Conservation (phyloP, 1,140 invertebrate genomes). For the Paraescarpia echinospica region DNA sequence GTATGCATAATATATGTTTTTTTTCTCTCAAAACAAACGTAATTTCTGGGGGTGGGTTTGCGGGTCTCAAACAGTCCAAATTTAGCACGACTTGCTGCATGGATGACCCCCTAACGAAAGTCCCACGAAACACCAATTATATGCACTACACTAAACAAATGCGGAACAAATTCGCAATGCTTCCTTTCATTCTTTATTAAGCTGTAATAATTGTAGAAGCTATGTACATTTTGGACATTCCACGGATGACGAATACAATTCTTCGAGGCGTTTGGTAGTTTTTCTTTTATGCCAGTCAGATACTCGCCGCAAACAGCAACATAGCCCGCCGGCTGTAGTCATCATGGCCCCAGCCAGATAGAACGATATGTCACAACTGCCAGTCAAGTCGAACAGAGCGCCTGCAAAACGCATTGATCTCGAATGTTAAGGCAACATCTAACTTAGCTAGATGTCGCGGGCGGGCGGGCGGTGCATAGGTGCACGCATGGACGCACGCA, state of each 20-base stretch:
- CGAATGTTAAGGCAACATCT: no score
- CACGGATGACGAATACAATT: not conserved
- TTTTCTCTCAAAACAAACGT: no score
- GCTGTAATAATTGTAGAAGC: not conserved
- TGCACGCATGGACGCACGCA: no score
- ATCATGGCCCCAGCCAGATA: slow-evolving; percentile 87
- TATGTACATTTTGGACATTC: not conserved
- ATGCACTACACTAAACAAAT: no score
- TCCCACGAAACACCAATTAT: not conserved
- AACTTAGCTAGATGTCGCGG: no score
- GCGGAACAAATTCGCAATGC: not conserved
- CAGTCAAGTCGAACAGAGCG: slow-evolving; percentile 81
- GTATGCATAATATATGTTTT: no score
- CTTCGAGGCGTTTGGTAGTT: not conserved
- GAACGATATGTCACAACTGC: slow-evolving; percentile 83
- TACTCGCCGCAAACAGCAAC: slow-evolving; percentile 71
- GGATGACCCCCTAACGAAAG: not conserved
- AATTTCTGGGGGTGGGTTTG: no score
- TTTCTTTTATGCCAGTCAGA: slow-evolving; percentile 31
- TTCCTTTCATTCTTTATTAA: not conserved
- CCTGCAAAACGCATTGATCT: slow-evolving; percentile 61
- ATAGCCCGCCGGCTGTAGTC: slow-evolving; percentile 78
- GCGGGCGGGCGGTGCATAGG: no score
- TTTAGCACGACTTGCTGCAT: not conserved
- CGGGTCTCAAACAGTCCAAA: no score